phyloP scores from a whole-genome alignment of 2,888 invertebrate genomes.

The Hirudinaria manillensis region DNA sequence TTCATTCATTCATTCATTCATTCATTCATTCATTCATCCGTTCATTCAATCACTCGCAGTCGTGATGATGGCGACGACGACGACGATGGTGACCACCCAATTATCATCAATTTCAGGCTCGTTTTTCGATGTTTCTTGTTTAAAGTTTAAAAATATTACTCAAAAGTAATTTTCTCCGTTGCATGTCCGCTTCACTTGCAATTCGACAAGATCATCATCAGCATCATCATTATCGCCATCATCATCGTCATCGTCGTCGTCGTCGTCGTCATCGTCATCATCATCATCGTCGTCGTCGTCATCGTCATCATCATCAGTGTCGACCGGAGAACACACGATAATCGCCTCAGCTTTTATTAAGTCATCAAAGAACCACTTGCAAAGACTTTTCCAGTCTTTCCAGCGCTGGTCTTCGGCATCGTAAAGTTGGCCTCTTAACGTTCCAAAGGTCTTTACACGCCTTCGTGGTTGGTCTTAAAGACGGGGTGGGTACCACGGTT shows the following conservation, averaged over 20 bases:
- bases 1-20: not conserved
- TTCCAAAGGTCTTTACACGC: too few species aligned
- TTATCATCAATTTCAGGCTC: not conserved
- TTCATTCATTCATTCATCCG: not conserved
- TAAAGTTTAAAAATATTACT: too few species aligned
- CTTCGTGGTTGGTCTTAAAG: too few species aligned
- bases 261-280: not conserved
- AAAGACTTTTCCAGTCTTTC: too few species aligned
- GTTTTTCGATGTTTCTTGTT: too few species aligned
- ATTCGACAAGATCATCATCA: not conserved
- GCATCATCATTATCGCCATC: not conserved
- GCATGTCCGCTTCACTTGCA: not conserved
- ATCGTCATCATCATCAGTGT: conserved; percentile 4
- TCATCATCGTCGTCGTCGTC: not conserved
- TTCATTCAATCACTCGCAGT: not conserved
- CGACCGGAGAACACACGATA: not conserved
- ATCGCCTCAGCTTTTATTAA: not conserved
- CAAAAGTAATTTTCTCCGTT: too few species aligned
- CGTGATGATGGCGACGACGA: not conserved
- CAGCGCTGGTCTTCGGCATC: too few species aligned
- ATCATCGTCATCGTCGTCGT: not conserved
- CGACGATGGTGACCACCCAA: not conserved
- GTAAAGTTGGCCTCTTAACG: too few species aligned
- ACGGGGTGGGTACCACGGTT: too few species aligned
- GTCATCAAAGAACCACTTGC: too few species aligned